A percentile compares a stretch with the other conserved stretches of the same genome.
phyloP scores from a whole-genome alignment of 2,113 vertebrate species.

The Rostratula benghalensis region DNA sequence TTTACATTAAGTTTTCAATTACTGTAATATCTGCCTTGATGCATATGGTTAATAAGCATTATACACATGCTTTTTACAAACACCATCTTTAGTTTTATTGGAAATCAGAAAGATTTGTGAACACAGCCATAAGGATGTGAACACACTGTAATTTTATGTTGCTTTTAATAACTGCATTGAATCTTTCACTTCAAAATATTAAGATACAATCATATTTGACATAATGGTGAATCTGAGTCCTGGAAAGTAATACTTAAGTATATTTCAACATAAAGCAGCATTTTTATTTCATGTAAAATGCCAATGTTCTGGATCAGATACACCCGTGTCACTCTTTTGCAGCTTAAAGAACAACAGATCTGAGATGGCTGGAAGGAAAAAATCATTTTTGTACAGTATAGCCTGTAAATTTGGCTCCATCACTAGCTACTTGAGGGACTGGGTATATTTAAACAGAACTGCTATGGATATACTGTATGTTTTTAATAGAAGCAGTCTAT shows the following conservation, averaged over 20 bases:
- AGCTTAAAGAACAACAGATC: not conserved
- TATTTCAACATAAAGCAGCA: not conserved
- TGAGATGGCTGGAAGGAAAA: not conserved
- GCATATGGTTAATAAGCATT: not conserved
- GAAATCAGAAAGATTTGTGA: not conserved
- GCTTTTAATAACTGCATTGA: not conserved
- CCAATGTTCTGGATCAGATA: not conserved
- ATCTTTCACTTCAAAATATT: not conserved
- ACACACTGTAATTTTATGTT: not conserved
- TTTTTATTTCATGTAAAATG: not conserved
- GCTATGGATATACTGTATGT: not conserved
- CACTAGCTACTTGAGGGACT: not conserved
- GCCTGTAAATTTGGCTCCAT: not conserved
- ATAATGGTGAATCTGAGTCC: not conserved
- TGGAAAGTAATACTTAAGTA: not conserved
- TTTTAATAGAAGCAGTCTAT: not conserved
- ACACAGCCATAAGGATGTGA: not conserved
- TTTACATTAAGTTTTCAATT: slow-evolving; percentile 42
- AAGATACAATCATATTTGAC: not conserved
- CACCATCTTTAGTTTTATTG: not conserved
- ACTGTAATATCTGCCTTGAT: not conserved
- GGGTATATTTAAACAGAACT: not conserved
- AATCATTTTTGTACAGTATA: not conserved
- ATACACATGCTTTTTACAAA: not conserved
- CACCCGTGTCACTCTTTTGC: not conserved